Evolutionary conservation across 1,140 invertebrate species (phyloP).

Genomic region (Apis laboriosa): DNA sequence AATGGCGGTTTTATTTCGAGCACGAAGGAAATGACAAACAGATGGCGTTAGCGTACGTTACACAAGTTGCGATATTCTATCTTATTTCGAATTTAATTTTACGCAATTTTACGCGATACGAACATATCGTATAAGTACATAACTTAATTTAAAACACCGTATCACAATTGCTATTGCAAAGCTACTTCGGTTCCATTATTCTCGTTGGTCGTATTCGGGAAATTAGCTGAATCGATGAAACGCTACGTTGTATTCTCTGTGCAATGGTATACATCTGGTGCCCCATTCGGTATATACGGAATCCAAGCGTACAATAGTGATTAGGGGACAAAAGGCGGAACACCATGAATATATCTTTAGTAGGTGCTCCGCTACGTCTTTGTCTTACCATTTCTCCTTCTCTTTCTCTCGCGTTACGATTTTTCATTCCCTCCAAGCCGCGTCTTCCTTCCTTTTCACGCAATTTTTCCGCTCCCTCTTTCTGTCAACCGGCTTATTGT

Average conservation of each 20-base stretch:
- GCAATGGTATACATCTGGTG: constrained; percentile 63
- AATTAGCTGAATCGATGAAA: constrained; percentile 50
- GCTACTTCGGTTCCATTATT: background rate
- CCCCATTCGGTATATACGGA: constrained; percentile 31
- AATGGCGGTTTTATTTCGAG: too few species aligned
- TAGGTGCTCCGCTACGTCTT: constrained; percentile 19
- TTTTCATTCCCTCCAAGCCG: constrained; percentile 6
- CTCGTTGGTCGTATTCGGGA: background rate
- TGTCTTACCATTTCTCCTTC: constrained; percentile 23
- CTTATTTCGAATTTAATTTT: background rate
- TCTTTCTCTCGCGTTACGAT: background rate
- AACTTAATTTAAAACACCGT: background rate
- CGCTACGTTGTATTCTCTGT: constrained; percentile 43
- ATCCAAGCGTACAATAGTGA: constrained; percentile 59
- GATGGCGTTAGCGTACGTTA: too few species aligned
- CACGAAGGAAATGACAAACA: too few species aligned
- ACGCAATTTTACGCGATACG: background rate
- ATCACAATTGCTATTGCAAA: constrained; percentile 8
- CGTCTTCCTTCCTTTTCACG: constrained; percentile 8
- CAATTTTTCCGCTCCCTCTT: constrained; percentile 47
- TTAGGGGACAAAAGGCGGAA: constrained; percentile 63
- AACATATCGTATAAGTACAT: background rate
- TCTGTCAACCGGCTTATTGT: constrained; percentile 48
- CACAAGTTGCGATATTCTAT: background rate
- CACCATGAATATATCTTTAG: constrained; percentile 57